Percentiles rank a stretch among this genome's conserved stretches.
Conservation (phyloP, 2,797 vertebrate species). For the Graptemys geographica region DNA sequence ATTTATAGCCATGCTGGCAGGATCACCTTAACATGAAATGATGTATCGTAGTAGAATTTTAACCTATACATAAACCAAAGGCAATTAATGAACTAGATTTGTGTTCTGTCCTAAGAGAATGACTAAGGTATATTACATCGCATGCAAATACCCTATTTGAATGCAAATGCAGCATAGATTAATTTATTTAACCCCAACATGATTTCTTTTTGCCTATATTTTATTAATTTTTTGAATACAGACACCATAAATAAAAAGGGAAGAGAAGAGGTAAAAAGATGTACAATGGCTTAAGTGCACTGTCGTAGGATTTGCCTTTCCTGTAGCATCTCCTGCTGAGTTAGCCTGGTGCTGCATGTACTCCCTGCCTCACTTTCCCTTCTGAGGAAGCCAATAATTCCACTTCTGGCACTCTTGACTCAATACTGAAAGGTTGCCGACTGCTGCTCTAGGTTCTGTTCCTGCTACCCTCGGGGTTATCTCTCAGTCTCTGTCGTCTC, state of each 20-base stretch:
- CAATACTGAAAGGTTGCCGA: too few relatives aligned
- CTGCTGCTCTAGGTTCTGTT: neutral
- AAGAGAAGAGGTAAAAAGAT: neutral
- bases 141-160: neutral
- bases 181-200: neutral
- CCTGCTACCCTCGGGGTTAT: neutral
- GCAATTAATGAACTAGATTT: constrained; percentile 65
- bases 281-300: neutral
- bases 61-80: constrained; percentile 59
- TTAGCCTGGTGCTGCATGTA: too few relatives aligned
- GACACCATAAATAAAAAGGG: neutral
- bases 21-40: constrained; percentile 58
- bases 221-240: neutral
- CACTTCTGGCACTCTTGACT: too few relatives aligned
- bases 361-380: too few relatives aligned
- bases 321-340: neutral
- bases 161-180: constrained; percentile 17
- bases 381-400: too few relatives aligned
- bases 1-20: constrained; percentile 48
- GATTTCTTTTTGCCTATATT: neutral
- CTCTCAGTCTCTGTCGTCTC: neutral
- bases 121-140: constrained; percentile 24
- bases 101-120: constrained; percentile 48
- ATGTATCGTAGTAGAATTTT: constrained; percentile 46
- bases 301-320: neutral